A percentile compares a stretch with the other conserved stretches of the same genome.
Evolutionary conservation across 2,797 vertebrate species (phyloP).

Genomic region (Vespertilio murinus): DNA sequence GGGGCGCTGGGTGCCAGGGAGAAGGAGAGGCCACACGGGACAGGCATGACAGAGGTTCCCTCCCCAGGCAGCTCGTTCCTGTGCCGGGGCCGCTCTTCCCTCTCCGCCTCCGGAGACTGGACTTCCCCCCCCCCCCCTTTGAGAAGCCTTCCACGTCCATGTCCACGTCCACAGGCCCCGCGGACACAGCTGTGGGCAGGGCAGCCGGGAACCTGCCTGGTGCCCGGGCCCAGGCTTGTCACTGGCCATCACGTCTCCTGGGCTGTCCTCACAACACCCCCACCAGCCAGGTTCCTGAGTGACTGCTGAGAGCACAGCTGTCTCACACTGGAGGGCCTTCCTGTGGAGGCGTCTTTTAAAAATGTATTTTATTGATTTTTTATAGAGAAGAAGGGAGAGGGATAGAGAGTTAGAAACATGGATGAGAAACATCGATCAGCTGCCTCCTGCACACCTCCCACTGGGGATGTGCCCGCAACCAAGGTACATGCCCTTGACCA

Average conservation of each 20-base stretch:
- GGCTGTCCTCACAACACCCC: neutral
- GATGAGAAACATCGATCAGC: too few relatives aligned
- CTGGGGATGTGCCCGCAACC: too few relatives aligned
- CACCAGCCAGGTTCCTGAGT: neutral
- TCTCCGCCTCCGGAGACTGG: neutral
- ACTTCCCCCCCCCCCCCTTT: neutral
- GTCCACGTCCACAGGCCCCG: neutral
- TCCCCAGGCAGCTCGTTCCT: neutral
- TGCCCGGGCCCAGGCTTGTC: neutral
- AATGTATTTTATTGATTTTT: too few relatives aligned
- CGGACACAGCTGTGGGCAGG: rapidly evolving
- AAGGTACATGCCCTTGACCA: too few relatives aligned
- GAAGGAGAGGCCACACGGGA: neutral
- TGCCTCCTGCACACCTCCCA: too few relatives aligned
- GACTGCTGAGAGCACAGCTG: neutral
- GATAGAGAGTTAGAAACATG: too few relatives aligned
- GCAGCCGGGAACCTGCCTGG: rapidly evolving
- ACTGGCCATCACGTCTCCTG: neutral
- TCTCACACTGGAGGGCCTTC: neutral
- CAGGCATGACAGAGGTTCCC: neutral
- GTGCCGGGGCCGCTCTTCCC: neutral
- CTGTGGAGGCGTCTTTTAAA: neutral
- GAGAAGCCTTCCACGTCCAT: neutral
- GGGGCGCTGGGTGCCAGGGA: neutral
- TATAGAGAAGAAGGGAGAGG: too few relatives aligned